Percentiles rank a stretch among this genome's conserved stretches.
Conservation (phyloP, 2,888 invertebrate species). For the Cryptocephalus moraei region DNA sequence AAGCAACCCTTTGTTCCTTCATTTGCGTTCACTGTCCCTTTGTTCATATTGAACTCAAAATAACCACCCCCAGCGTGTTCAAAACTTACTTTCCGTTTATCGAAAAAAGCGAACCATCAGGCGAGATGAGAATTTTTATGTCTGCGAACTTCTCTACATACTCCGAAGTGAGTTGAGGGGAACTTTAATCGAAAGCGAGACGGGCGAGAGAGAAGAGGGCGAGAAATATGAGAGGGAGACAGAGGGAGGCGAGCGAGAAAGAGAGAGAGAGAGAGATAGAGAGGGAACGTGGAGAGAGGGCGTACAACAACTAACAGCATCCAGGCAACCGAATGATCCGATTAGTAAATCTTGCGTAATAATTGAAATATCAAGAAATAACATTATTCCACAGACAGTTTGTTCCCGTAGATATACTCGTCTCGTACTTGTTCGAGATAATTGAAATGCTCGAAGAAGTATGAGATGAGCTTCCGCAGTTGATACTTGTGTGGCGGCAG, state of each 20-base stretch:
- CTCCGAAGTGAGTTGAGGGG: no score
- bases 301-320: constrained; percentile 8
- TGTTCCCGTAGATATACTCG: constrained; percentile 14
- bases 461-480: no score
- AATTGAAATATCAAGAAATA: constrained; percentile 35
- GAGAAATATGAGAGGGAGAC: not conserved
- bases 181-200: no score
- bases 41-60: no score
- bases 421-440: constrained; percentile 15
- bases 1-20: no score
- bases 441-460: constrained; percentile 16
- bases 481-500: no score
- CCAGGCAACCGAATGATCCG: constrained; percentile 34
- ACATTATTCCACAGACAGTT: constrained; percentile 16
- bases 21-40: no score
- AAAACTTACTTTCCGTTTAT: no score
- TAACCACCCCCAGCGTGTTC: no score
- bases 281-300: not conserved
- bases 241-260: not conserved
- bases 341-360: constrained; percentile 38
- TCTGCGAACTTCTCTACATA: no score
- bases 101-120: no score
- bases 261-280: constrained; percentile 1
- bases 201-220: not conserved
- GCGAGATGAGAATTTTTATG: no score